Conservation (phyloP, 2,797 vertebrate genomes). For the Sebastes taczanowskii region DNA sequence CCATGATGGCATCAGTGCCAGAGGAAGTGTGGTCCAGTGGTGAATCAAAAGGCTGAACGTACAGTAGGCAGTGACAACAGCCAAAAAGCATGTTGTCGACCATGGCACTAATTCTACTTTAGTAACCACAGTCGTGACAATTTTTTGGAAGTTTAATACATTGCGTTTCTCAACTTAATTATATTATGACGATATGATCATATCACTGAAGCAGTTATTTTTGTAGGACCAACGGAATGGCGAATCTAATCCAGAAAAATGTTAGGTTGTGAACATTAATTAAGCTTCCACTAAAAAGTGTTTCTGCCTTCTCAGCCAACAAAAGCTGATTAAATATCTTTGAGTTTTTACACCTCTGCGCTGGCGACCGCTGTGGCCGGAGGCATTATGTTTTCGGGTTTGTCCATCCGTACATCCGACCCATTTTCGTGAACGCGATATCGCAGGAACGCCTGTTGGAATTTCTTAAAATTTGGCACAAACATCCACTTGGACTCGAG, state of each 20-base stretch:
- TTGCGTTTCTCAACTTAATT: neutral
- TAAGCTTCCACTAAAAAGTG: neutral
- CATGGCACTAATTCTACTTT: neutral
- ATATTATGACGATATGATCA: neutral
- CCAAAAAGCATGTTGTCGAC: neutral
- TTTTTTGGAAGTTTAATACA: neutral
- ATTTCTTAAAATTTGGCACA: too few relatives aligned
- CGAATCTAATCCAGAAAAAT: too few relatives aligned
- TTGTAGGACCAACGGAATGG: neutral
- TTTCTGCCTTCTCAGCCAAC: too few relatives aligned
- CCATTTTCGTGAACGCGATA: too few relatives aligned
- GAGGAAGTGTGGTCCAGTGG: neutral
- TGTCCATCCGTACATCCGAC: too few relatives aligned
- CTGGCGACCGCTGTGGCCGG: too few relatives aligned
- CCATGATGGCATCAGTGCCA: conserved; percentile 22
- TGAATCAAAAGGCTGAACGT: neutral
- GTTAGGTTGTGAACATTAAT: neutral
- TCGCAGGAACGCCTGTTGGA: too few relatives aligned
- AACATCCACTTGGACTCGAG: too few relatives aligned
- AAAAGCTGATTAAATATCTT: too few relatives aligned
- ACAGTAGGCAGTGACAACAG: neutral
- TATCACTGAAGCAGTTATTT: neutral
- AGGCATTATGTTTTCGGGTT: too few relatives aligned
- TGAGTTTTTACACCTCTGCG: too few relatives aligned
- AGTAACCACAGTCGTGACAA: neutral